Base-by-base conservation (phyloP, 2,888 invertebrate species). In the Lordiphosa fenestrarum region DNA sequence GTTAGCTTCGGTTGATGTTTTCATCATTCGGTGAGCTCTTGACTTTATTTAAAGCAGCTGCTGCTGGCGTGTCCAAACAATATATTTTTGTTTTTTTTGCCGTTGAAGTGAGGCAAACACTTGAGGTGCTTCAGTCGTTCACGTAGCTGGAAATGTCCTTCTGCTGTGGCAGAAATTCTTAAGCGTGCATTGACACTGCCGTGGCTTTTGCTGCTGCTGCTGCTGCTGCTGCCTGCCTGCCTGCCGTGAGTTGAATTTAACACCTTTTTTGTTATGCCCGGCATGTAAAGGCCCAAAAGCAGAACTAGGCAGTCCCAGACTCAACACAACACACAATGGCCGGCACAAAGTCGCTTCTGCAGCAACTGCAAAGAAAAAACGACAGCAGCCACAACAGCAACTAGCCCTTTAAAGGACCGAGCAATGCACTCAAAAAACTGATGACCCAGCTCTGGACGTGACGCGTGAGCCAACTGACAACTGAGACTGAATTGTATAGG, bases 281-380 rank as follows among this genome's bases (percentile, higher is more conserved):
- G 67, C 82, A 85, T 85, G 84, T 83, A 77, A 84, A 81, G 84
- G 82, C 74, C 78, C 86, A 85, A 78, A 78, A 77, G 78, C 84
- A 81, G 82, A 75, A 55, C 58, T 61, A 60, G 50, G 52, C 53
- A 52, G 52, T 33, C 41, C 54, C 72, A 73, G 73, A 81, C 66
- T 51, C 70, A 61, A 41, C 37, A 41, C 40, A 19, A 38, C 40
- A 61, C 67, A 78, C 75, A 74, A 80, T 80, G 65, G 80, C 59
- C 54, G 23, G 35, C 21, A 15, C 39, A 23, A 41, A 44, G 36
- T 47, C 23, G 51, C 51, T 36, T 39, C 53, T 25, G 63, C 53
- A 38, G 39, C 51, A 68, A 69, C 19, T 2, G 19, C 58, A 69
- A 50, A 4, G 25, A 42, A 13, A 49, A 56, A 42, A 56, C 15